Evolutionary conservation across 2,113 vertebrate genomes (phyloP), one percentile per base, ranked within the genome.

Genomic region (Potamarius usumacintae): DNA sequence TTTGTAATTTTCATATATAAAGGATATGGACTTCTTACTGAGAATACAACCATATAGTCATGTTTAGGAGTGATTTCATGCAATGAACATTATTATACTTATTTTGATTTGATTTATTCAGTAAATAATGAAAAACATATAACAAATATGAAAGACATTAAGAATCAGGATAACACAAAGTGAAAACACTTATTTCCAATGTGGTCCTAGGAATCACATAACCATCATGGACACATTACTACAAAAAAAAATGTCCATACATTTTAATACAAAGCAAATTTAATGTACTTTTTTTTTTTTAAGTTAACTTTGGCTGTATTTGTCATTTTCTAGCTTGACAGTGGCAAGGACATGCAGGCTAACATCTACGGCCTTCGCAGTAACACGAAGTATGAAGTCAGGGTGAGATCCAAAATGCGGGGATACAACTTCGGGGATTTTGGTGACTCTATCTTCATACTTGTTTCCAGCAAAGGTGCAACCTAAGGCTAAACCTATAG

Each of bases 311-410:
- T 71, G 48, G 9, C 86, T 48, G 14, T 85, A 67, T 81, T 67
- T 42, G 30, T 60, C 0, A 0, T 58, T 57, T 20, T 95, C 84
- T 94, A 99, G 98, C 82, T 94, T 72, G 93, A 95, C 53, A 92
- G 92, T 50, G 92, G 95, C 50, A 89, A 85, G 83, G 94, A 91
- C 57, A 97, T 95, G 52, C 83, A 94, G 25, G 85, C 94, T 30
- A 95, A 96, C 0, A 67, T 99, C 34, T 99, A 96, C 22, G 96
- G 96, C 0, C 90, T 99, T 90, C 95, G 92, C 89, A 94, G 93
- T 22, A 95, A 96, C 87, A 94, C 94, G 48, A 95, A 96, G 48
- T 96, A 99, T n/a, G 96, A 98, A 92, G 93, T 98, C 55, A 94
- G 96, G 52, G 94, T 99, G 62, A 93, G 97, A 87, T 96, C 96